Conservation (phyloP, 2,113 vertebrate species). For the Diphyllodes magnificus region DNA sequence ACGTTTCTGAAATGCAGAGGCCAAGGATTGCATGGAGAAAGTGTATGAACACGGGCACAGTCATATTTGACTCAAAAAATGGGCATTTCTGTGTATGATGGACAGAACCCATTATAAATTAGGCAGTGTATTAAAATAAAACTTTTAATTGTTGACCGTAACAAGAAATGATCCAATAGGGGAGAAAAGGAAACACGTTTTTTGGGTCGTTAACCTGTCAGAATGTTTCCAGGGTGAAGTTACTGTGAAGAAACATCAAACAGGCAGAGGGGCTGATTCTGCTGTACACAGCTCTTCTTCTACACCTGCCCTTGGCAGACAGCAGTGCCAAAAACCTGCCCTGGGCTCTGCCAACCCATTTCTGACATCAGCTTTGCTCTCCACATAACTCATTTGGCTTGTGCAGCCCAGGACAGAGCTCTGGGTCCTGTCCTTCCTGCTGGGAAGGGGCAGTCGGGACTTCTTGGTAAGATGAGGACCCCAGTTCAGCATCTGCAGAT, state of each 20-base stretch:
- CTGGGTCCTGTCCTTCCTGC: background rate
- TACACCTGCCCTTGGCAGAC: conserved; percentile 7
- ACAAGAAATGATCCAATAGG: background rate
- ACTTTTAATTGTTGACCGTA: background rate
- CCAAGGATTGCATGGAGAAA: background rate
- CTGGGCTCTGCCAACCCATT: background rate
- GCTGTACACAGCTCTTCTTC: background rate
- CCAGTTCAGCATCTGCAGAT: background rate
- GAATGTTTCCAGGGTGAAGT: background rate
- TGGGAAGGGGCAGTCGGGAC: background rate
- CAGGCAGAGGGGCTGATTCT: background rate
- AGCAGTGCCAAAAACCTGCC: background rate
- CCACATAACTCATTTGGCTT: background rate
- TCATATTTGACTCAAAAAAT: background rate
- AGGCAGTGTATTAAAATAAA: background rate
- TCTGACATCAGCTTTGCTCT: background rate
- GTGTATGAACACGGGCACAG: background rate
- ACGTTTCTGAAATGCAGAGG: conserved; percentile 22
- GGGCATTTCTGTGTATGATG: background rate
- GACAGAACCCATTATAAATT: background rate
- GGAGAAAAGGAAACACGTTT: background rate
- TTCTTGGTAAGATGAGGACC: background rate
- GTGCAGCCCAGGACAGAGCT: background rate
- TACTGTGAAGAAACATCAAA: background rate
- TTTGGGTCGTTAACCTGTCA: background rate